Evolutionary conservation across 2,888 invertebrate genomes (phyloP), one percentile per base, ranked within the genome.

Genomic region (Esperia sulphurella): DNA sequence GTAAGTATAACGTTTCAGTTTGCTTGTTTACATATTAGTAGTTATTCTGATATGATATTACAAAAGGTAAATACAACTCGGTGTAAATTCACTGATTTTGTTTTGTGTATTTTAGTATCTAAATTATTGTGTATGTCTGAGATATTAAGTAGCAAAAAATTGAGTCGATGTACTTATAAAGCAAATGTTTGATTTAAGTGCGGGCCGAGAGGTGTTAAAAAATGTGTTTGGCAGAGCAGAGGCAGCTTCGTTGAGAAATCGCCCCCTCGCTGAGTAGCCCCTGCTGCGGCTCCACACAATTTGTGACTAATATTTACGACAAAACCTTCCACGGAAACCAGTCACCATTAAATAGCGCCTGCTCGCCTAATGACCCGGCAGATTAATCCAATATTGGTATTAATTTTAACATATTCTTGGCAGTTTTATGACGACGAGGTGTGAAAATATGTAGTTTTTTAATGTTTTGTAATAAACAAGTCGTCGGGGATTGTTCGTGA

Each of bases 221-320:
- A 88, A 84, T 88, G 79, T 83, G 83, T 86, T 81, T 83, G 83
- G 79, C 79, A 76, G 71, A 75, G 80, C 75, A 66, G 75, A 83
- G 83, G 82, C 78, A 76, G 75, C 69, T 67, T 69, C 70, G 79
- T 80, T 85, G 88, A 88, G 81, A 86, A 85, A 87, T 88, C 76
- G 88, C 74, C 86, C 87, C 83, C 86, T 82, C 72, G 85, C 88
- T 83, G 88, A 68, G 87, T 69, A 67, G 67, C 69, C 65, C 86
- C 87, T 77, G 87, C 86, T 83, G 87, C 43, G 86, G 72, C 66
- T 71, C 70, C 71, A 70, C 76, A 81, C 83, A 85, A 85, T 80
- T 85, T 83, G 82, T 79, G 69, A 77, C 79, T 78, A 79, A 86
- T 85, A 86, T 87, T 86, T 86, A 86, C 80, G 83, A 86, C 76